phyloP scores from a whole-genome alignment of 1,140 invertebrate species.

The Papilio helenus region DNA sequence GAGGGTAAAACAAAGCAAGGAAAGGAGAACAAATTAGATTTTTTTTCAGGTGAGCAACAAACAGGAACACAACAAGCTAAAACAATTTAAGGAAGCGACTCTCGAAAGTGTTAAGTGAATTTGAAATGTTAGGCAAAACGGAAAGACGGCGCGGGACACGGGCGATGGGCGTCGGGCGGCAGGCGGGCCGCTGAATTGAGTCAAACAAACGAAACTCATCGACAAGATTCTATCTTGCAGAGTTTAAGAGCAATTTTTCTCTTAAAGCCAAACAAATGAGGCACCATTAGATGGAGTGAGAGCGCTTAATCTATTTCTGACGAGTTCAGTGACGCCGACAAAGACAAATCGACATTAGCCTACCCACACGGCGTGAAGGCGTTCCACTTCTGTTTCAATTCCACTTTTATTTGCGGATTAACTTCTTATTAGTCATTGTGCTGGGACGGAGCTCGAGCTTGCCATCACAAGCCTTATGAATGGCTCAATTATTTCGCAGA shows the following conservation, averaged over 20 bases:
- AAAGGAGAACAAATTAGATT: conserved; percentile 65
- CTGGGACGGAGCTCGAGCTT: conserved; percentile 63
- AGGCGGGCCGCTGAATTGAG: conserved; percentile 63
- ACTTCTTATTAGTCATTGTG: conserved; percentile 83
- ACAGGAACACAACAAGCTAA: conserved; percentile 61
- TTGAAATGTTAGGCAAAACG: conserved; percentile 60
- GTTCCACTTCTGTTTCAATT: conserved; percentile 81
- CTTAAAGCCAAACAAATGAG: conserved; percentile 83
- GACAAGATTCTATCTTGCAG: conserved; percentile 76
- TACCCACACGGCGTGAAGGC: conserved; percentile 81
- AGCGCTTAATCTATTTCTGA: conserved; percentile 83
- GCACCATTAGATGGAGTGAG: conserved; percentile 82
- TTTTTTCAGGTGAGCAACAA: conserved; percentile 66
- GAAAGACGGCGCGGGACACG: conserved; percentile 34
- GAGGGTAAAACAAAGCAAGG: conserved; percentile 56
- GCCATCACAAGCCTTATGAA: conserved; percentile 81
- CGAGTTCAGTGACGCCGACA: conserved; percentile 82
- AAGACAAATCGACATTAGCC: conserved; percentile 82
- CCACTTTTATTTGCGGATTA: conserved; percentile 83
- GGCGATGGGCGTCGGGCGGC: background rate
- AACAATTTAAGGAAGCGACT: conserved; percentile 66
- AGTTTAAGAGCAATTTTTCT: conserved; percentile 82
- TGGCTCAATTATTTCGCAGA: conserved; percentile 80
- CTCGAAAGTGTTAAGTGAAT: conserved; percentile 72
- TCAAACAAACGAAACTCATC: conserved; percentile 77